Evolutionary conservation across 2,113 vertebrate species (phyloP), one percentile per base, ranked within the genome.

Genomic region (Sander vitreus): DNA sequence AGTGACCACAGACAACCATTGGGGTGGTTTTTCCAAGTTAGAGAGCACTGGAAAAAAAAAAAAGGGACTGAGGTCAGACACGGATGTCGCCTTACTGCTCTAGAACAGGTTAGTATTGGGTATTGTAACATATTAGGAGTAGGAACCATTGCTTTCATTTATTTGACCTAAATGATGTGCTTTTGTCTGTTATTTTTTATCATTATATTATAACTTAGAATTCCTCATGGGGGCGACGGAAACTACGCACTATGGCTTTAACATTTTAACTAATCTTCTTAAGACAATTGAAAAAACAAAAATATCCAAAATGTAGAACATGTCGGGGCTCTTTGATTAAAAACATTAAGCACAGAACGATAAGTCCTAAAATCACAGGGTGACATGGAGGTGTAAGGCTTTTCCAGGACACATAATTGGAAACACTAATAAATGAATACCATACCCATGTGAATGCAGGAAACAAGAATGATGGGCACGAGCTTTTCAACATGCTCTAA

Each of bases 351-450:
- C 9, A 69, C 18, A 39, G 11, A 74, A 39, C 0, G n/a, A 19
- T 21, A n/a, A 1, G 6, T 63, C 13, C 21, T n/a, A 1, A 45
- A 71, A 63, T 36, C 21, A n/a, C 15, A 75, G 8, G 16, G 16
- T 51, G n/a, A 66, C 7, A n/a, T 25, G 16, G 27, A 66, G 36
- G 36, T 55, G 6, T 18, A 16, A 54, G 16, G 48, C 2, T 64
- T 58, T 81, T 81, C 59, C 33, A 13, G 51, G 50, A 53, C 5
- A 80, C 53, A 66, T 59, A 4, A 23, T 23, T 36, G 19, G 5
- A 67, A 59, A 43, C 16, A 54, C n/a, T 21, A 53, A 25, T 51
- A 63, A 76, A 23, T 43, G 39, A 43, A 43, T 11, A 43, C 27
- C n/a, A 62, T 4, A 73, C 7, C 3, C 10, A 58, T 13, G n/a